phyloP scores from a whole-genome alignment of 2,888 invertebrate genomes.

The Cryptophagus acutangulus region DNA sequence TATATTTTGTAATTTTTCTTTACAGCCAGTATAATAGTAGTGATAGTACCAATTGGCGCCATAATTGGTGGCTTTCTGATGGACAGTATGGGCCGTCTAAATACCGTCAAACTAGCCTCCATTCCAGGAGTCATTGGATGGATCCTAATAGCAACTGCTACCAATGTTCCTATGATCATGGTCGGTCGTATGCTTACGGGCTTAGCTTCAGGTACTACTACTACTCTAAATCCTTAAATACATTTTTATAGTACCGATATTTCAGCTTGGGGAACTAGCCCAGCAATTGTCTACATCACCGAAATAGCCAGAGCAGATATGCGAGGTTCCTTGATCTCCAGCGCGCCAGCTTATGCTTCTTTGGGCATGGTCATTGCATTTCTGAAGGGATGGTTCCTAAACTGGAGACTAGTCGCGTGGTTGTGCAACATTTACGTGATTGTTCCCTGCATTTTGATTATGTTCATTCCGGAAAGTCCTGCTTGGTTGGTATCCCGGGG shows the following conservation, averaged over 20 bases:
- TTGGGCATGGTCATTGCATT: constrained; percentile 57
- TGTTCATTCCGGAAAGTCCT: constrained; percentile 57
- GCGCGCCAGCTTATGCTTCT: constrained; percentile 56
- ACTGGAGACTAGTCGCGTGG: constrained; percentile 57
- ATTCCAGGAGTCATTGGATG: constrained; percentile 55
- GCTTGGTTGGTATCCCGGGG: constrained; percentile 57
- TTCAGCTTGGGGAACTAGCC: constrained; percentile 54
- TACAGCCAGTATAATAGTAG: constrained; percentile 55
- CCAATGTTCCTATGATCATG: constrained; percentile 51
- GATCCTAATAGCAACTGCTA: constrained; percentile 53
- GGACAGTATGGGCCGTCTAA: constrained; percentile 54
- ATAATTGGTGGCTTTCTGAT: constrained; percentile 53
- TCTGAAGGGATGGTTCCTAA: constrained; percentile 52
- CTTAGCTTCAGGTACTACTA: constrained; percentile 48
- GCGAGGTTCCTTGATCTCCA: constrained; percentile 56
- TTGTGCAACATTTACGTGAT: constrained; percentile 51
- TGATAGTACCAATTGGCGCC: constrained; percentile 54
- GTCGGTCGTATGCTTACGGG: constrained; percentile 54
- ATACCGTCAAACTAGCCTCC: constrained; percentile 53
- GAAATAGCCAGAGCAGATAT: constrained; percentile 58
- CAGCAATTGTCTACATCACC: constrained; percentile 59
- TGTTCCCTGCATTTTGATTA: constrained; percentile 49
- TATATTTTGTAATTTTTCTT: constrained; percentile 1
- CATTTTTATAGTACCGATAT: too few species aligned
- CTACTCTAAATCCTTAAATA: neutral